A percentile compares a stretch with the other conserved stretches of the same genome.
phyloP scores from a whole-genome alignment of 1,140 invertebrate species.

The Drosophila ficusphila region DNA sequence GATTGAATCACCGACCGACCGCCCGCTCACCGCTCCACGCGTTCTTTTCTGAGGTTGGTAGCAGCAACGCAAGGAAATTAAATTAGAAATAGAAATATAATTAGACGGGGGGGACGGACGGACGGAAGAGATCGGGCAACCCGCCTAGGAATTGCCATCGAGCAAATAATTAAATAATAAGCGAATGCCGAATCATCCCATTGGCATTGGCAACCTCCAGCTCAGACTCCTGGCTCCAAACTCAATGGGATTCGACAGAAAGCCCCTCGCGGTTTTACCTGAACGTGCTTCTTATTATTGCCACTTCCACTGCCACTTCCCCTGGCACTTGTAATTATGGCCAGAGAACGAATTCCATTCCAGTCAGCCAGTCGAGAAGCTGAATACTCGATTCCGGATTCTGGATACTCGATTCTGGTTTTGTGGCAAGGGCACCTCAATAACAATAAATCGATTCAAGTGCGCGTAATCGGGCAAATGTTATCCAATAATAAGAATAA shows the following conservation, averaged over 20 bases:
- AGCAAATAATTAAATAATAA: slow-evolving; percentile 82
- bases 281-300: slow-evolving; percentile 2
- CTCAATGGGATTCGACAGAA: slow-evolving; percentile 8
- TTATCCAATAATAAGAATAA: slow-evolving; percentile 79
- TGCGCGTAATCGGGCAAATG: slow-evolving; percentile 74
- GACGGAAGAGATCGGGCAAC: slow-evolving; percentile 11
- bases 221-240: slow-evolving; percentile 14
- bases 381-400: background rate
- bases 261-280: slow-evolving; percentile 48
- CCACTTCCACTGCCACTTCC: background rate
- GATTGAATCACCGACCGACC: slow-evolving; percentile 36
- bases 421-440: slow-evolving; percentile 41
- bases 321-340: slow-evolving; percentile 74
- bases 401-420: background rate
- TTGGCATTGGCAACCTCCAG: slow-evolving; percentile 60
- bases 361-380: background rate
- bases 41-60: slow-evolving; percentile 42
- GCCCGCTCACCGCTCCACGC: background rate
- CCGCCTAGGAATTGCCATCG: slow-evolving; percentile 63
- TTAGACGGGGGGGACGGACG: background rate
- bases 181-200: slow-evolving; percentile 49
- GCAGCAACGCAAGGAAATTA: slow-evolving; percentile 67
- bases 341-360: slow-evolving; percentile 55
- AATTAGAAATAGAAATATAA: slow-evolving; percentile 48
- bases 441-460: slow-evolving; percentile 81